phyloP scores from a whole-genome alignment of 1,140 invertebrate species.

The Nephotettix cincticeps region DNA sequence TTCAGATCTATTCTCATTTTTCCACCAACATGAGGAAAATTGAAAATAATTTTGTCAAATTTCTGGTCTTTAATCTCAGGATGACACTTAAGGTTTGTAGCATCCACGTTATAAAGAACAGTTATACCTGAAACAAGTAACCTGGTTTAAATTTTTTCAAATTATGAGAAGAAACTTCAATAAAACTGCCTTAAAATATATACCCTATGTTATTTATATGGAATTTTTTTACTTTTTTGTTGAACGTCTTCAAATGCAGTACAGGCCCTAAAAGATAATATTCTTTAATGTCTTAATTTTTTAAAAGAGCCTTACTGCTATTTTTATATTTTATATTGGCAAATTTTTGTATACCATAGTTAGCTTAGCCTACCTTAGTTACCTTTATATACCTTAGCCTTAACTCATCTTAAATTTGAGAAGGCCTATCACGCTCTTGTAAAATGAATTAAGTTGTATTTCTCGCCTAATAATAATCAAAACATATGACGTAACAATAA shows the following conservation, averaged over 20 bases:
- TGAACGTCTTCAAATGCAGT: background rate
- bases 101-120: constrained; percentile 55
- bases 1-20: constrained; percentile 64
- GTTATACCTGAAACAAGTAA: constrained; percentile 49
- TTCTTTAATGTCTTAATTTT: background rate
- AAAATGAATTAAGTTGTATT: too few species aligned
- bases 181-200: background rate
- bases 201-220: background rate
- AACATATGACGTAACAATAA: too few species aligned
- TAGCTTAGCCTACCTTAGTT: too few species aligned
- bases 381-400: too few species aligned
- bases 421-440: too few species aligned
- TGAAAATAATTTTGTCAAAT: constrained; percentile 60
- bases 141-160: background rate
- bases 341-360: too few species aligned
- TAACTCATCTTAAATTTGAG: too few species aligned
- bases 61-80: constrained; percentile 39
- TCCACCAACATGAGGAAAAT: constrained; percentile 64
- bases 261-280: background rate
- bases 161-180: background rate
- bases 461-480: too few species aligned
- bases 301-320: too few species aligned
- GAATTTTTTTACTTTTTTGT: background rate
- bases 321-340: too few species aligned
- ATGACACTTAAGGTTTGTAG: constrained; percentile 47